A percentile compares a stretch with the other conserved stretches of the same genome.
phyloP scores from a whole-genome alignment of 2,113 vertebrate species.

The Osmerus mordax region DNA sequence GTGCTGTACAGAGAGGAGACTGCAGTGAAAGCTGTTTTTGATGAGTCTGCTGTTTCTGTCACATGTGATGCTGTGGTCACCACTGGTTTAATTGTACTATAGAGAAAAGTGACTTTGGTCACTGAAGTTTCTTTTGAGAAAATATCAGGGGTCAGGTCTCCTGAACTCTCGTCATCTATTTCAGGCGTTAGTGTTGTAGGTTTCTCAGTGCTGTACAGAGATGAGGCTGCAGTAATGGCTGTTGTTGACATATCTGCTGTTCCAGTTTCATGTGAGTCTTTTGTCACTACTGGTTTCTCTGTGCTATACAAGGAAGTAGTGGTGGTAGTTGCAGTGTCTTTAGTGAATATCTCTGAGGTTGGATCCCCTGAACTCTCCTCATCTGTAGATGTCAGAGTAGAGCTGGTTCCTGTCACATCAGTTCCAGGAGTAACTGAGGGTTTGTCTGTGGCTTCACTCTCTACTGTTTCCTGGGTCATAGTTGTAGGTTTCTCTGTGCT shows the following conservation, averaged over 20 bases:
- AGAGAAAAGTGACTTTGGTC: not conserved
- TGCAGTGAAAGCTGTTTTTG: not conserved
- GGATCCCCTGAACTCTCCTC: conserved; percentile 10
- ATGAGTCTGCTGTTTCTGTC: not conserved
- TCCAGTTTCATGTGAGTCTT: conserved; percentile 1
- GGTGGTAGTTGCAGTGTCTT: not conserved
- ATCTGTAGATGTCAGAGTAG: not conserved
- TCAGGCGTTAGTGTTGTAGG: not conserved
- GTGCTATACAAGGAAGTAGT: not conserved
- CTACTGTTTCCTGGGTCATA: not conserved
- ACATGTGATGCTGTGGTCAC: not conserved
- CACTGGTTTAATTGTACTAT: not conserved
- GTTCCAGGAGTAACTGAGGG: not conserved
- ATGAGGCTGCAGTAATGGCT: not conserved
- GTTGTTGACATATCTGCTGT: not conserved
- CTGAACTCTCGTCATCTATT: conserved; percentile 4
- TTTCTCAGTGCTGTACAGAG: not conserved
- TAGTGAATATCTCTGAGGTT: not conserved
- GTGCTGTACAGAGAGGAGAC: not conserved
- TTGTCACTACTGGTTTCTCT: conserved; percentile 3
- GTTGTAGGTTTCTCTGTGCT: not conserved
- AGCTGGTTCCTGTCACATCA: not conserved
- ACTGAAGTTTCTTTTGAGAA: not conserved
- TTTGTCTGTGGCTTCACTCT: not conserved
- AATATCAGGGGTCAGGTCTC: conserved; percentile 4